Conservation (phyloP, 2,113 vertebrate genomes). For the Steatornis caripensis region DNA sequence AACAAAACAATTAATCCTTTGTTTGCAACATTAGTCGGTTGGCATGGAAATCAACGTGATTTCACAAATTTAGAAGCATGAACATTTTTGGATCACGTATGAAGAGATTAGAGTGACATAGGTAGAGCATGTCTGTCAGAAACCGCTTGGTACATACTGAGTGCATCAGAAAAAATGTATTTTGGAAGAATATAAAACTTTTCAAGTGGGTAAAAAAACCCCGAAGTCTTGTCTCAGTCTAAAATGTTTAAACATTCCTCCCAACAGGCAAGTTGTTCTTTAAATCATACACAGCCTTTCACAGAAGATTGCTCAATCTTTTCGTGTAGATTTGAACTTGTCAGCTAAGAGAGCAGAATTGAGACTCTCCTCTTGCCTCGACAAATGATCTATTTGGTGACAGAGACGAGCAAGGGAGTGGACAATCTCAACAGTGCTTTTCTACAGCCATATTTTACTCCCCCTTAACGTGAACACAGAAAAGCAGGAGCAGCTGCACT, state of each 20-base stretch:
- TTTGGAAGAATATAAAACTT: neutral
- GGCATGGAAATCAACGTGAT: conserved; percentile 34
- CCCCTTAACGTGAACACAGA: neutral
- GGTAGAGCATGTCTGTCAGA: neutral
- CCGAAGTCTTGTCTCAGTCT: neutral
- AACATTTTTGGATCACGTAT: neutral
- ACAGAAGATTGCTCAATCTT: neutral
- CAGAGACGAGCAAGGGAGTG: neutral
- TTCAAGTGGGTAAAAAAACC: neutral
- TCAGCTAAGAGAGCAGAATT: neutral
- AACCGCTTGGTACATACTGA: neutral
- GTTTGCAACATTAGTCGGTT: conserved; percentile 37
- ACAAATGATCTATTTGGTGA: conserved; percentile 4
- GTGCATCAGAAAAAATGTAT: neutral
- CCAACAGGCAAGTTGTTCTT: neutral
- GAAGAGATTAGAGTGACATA: neutral
- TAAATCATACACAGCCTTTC: neutral
- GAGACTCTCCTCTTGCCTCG: neutral
- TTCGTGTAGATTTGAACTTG: neutral
- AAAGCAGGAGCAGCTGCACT: neutral
- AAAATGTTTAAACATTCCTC: neutral
- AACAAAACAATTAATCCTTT: conserved; percentile 17
- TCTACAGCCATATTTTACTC: neutral
- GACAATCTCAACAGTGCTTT: conserved; percentile 12
- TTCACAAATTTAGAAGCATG: conserved; percentile 1